These are phyloP conservation scores for Cosmia pyralina DNA, from an alignment of 2,888 invertebrate species.

Conservation along the genomic window DNA sequence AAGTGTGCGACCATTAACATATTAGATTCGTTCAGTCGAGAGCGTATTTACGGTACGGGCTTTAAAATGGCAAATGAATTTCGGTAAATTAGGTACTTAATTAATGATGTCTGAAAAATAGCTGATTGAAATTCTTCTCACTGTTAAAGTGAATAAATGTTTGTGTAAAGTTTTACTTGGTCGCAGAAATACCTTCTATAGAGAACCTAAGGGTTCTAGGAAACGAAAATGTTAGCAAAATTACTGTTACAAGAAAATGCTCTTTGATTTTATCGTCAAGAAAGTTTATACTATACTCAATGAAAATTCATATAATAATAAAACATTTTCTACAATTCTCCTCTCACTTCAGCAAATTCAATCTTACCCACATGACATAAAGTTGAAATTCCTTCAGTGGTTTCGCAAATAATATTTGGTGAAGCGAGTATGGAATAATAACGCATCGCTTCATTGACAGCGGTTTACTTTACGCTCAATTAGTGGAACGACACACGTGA, in stretches of 20 bases:
- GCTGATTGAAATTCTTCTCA: not conserved
- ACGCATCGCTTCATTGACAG: slow-evolving; percentile 76
- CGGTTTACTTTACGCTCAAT: slow-evolving; percentile 83
- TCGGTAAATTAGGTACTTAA: slow-evolving; percentile 38
- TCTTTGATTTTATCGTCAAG: slow-evolving; percentile 24
- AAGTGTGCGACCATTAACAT: slow-evolving; percentile 72
- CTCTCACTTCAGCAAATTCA: slow-evolving; percentile 23
- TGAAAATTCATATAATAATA: slow-evolving; percentile 60
- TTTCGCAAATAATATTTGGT: slow-evolving; percentile 70
- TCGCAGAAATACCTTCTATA: not conserved
- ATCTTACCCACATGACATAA: slow-evolving; percentile 36
- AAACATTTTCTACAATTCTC: slow-evolving; percentile 51
- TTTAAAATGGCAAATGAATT: slow-evolving; percentile 51
- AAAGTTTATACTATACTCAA: slow-evolving; percentile 52
- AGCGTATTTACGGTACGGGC: slow-evolving; percentile 51
- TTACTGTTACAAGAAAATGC: slow-evolving; percentile 1
- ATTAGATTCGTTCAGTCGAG: slow-evolving; percentile 71
- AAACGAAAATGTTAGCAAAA: not conserved
- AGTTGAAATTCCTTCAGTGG: slow-evolving; percentile 52
- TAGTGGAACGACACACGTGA: slow-evolving; percentile 77
- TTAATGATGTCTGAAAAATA: slow-evolving; percentile 34
- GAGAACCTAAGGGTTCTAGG: not conserved
- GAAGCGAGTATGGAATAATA: slow-evolving; percentile 76
- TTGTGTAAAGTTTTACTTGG: slow-evolving; percentile 3
- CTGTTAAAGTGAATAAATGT: slow-evolving; percentile 3